Percentiles rank a stretch among this genome's conserved stretches.
Evolutionary conservation across 2,797 vertebrate genomes (phyloP).

Genomic region (Tokudaia tokunoshimensis): DNA sequence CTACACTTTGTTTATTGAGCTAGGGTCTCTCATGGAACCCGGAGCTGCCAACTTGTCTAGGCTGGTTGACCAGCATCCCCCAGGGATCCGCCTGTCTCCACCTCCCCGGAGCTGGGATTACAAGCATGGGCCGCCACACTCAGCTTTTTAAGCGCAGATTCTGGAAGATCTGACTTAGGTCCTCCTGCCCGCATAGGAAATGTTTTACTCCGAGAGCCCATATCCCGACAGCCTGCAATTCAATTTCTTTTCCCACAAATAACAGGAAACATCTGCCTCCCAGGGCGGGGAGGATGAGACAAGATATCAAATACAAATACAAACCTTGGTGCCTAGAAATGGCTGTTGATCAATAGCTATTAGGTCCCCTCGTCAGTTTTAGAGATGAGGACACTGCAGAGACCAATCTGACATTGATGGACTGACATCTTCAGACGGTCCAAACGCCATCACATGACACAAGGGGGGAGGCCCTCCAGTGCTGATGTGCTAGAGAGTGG

Average conservation of each 20-base stretch:
- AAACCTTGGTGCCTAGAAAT: slow-evolving; percentile 18
- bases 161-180: neutral
- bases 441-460: neutral
- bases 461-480: neutral
- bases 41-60: neutral
- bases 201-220: neutral
- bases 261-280: neutral
- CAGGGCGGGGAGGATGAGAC: neutral
- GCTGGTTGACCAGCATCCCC: neutral
- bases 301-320: neutral
- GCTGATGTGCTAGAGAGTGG: neutral
- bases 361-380: neutral
- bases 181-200: neutral
- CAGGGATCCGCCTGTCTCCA: neutral
- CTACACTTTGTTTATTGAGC: neutral
- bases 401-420: neutral
- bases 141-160: neutral
- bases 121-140: neutral
- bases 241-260: slow-evolving; percentile 25
- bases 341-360: neutral
- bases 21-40: neutral
- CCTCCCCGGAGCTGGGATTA: neutral
- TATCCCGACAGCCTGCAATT: neutral
- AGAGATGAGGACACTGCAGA: neutral
- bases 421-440: neutral